Percentiles rank a stretch among this genome's conserved stretches.
Evolutionary conservation across 1,140 invertebrate species (phyloP).

Genomic region (Drosophila elegans): DNA sequence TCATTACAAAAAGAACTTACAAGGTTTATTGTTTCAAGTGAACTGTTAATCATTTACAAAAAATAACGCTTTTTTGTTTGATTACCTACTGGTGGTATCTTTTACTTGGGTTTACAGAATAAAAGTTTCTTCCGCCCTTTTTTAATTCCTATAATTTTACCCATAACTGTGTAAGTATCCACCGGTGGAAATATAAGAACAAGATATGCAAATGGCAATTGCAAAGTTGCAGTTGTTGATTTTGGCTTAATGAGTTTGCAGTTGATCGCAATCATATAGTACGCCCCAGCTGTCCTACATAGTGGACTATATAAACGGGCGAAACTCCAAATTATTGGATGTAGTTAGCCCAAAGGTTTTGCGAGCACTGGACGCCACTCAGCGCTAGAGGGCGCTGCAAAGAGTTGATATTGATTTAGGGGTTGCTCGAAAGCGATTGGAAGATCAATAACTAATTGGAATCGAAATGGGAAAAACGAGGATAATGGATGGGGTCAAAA

Average conservation of each 20-base stretch:
- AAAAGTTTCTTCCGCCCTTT: neutral
- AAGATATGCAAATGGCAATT: conserved; percentile 64
- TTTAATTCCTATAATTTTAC: neutral
- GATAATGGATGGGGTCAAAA: conserved; percentile 5
- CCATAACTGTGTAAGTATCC: conserved; percentile 5
- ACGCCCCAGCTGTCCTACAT: conserved; percentile 49
- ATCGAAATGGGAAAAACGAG: conserved; percentile 7
- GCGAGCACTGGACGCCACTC: conserved; percentile 31
- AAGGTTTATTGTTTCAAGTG: too few relatives aligned
- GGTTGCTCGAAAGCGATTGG: conserved; percentile 73
- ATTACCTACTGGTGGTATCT: too few relatives aligned
- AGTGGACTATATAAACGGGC: neutral
- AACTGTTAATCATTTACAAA: too few relatives aligned
- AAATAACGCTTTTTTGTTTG: too few relatives aligned
- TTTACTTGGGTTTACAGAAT: neutral
- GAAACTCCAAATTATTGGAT: conserved; percentile 54
- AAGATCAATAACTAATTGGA: conserved; percentile 72
- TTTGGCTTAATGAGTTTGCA: conserved; percentile 78
- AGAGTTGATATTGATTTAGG: conserved; percentile 60
- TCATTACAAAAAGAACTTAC: too few relatives aligned
- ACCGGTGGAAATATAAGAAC: neutral
- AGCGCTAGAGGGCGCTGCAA: conserved; percentile 57
- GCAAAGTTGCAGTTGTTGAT: conserved; percentile 71
- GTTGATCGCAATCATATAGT: conserved; percentile 67
- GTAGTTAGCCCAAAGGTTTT: conserved; percentile 40